phyloP scores from a whole-genome alignment of 1,140 invertebrate genomes.

The Steinernema khuongi region DNA sequence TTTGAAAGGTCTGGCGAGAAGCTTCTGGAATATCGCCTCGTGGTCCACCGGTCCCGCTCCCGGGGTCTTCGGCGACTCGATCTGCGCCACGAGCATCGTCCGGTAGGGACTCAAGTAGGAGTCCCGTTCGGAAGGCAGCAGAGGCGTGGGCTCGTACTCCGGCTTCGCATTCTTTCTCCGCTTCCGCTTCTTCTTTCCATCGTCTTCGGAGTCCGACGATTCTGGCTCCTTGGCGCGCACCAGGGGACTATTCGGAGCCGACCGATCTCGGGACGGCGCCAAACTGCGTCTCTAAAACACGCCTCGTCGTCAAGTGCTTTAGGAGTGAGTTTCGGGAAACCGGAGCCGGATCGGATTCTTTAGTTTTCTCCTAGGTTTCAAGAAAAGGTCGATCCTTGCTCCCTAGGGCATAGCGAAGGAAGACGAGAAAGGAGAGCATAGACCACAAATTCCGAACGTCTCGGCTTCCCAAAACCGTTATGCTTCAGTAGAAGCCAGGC shows the following conservation, averaged over 20 bases:
- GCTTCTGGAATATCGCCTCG: conserved; percentile 49
- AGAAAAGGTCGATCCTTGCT: too few species aligned
- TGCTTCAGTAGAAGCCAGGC: too few species aligned
- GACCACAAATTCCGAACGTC: too few species aligned
- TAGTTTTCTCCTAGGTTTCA: too few species aligned
- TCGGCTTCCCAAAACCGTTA: too few species aligned
- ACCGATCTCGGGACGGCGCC: background rate
- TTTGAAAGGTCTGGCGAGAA: conserved; percentile 70
- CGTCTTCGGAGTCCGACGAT: background rate
- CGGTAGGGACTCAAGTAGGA: background rate
- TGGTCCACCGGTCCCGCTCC: conserved; percentile 22
- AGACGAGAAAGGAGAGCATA: too few species aligned
- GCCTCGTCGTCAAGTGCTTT: too few species aligned
- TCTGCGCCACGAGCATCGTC: background rate
- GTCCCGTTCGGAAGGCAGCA: background rate
- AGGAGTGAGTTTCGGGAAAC: background rate
- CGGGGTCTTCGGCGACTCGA: background rate
- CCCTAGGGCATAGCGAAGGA: too few species aligned
- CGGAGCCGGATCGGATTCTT: too few species aligned
- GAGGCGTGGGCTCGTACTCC: background rate
- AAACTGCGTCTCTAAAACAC: background rate
- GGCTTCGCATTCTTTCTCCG: conserved; percentile 9
- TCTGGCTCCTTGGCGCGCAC: background rate
- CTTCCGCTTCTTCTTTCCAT: background rate
- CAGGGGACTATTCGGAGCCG: background rate